Base-by-base conservation (phyloP, 37 sponge, comb jelly and placozoan species). In the Oscarella lobularis region DNA sequence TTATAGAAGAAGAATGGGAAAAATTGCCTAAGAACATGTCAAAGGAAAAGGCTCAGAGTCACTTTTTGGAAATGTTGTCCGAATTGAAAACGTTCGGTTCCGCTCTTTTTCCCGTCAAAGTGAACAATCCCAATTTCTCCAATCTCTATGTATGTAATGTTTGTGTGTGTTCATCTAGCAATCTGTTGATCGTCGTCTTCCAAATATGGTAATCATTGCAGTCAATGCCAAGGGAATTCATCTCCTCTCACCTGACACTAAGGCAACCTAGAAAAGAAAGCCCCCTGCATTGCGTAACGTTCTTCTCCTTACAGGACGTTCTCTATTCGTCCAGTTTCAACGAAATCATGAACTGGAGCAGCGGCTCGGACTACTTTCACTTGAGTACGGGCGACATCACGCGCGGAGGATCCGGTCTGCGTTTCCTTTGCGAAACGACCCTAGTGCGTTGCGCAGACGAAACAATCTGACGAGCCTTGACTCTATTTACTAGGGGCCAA, bases 301-400 rank as follows among this genome's bases (percentile, higher is more conserved):
- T 48, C 20, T 48, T 48, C 60, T 27, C 20, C 20, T 48, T 9
- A 48, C 60, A 48, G 60, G 60, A 48, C 20, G 14, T 48, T 9
- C 60, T 48, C 14, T 27, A 48, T 27, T 48, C 60, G 60, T 27
- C 20, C 20, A 9, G 14, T 20, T 48, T 27, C 20, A 9, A 9
- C 14, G 60, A 48, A 9, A 48, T 48, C 9, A 48, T 48, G 60
- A 48, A 48, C 20, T 48, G 60, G 60, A 48, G 60, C 60, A 48
- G 60, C 60, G 60, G 60, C 20, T 27, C 9, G 14, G 20, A 48
- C 60, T 48, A 48, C 20, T 48, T 48, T 20, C 60, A 48, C 60
- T 48, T 48, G 14, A 48, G 60, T 48, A 48, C 60, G 60, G 60
- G 60, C 20, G 60, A 48, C 60, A 48, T 48, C 14, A 48, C 60